Evolutionary conservation across 2,797 vertebrate species (phyloP).

Genomic region (Myotis pilosus): DNA sequence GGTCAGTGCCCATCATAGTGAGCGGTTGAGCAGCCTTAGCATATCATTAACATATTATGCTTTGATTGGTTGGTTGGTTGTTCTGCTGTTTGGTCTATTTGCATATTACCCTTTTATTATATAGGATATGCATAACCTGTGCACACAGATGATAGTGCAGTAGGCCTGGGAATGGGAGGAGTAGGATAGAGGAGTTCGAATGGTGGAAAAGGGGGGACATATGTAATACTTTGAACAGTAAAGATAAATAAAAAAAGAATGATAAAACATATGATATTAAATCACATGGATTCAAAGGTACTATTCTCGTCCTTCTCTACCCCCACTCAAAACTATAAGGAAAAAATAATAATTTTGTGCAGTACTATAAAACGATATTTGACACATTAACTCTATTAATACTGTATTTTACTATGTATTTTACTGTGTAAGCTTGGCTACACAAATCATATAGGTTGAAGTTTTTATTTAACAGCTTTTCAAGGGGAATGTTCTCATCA

Average conservation of each 20-base stretch:
- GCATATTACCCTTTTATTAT: too few relatives aligned
- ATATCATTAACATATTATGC: too few relatives aligned
- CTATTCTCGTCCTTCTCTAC: neutral
- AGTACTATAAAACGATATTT: neutral
- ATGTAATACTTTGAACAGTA: too few relatives aligned
- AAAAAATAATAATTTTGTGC: neutral
- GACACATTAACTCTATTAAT: neutral
- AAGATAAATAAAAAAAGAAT: neutral
- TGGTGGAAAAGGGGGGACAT: too few relatives aligned
- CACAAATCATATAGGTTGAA: neutral
- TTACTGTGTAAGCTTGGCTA: neutral
- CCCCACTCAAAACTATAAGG: neutral
- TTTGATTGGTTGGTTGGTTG: too few relatives aligned
- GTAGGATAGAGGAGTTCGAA: too few relatives aligned
- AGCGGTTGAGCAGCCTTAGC: too few relatives aligned
- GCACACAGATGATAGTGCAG: too few relatives aligned
- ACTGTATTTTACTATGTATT: neutral
- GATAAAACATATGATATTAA: neutral
- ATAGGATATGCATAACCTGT: too few relatives aligned
- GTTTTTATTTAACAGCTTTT: conserved; percentile 24
- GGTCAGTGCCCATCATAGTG: too few relatives aligned
- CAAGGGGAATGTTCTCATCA: neutral
- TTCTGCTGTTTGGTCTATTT: too few relatives aligned
- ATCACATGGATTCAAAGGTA: neutral
- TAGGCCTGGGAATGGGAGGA: too few relatives aligned